Evolutionary conservation across 1,140 invertebrate species (phyloP).

Genomic region (Drosophila funebris): DNA sequence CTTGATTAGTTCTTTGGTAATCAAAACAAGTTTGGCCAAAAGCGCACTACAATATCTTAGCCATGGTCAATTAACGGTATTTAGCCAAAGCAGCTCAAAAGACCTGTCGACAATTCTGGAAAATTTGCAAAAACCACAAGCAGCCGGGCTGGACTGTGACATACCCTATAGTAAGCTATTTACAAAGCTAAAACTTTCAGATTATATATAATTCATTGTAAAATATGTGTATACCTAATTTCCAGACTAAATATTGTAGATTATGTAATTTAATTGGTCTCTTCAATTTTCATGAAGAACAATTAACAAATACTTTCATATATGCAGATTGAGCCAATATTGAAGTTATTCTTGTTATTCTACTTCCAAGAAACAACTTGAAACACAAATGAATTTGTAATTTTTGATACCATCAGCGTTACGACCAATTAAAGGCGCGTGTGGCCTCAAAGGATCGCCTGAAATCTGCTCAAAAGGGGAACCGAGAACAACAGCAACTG

Average conservation of each 20-base stretch:
- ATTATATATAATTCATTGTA: no score
- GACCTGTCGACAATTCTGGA: background rate
- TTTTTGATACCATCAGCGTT: constrained; percentile 44
- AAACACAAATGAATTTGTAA: constrained; percentile 41
- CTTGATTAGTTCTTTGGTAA: constrained; percentile 50
- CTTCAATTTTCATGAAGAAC: no score
- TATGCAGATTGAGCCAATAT: no score
- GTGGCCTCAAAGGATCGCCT: constrained; percentile 10
- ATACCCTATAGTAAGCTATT: background rate
- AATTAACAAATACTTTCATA: no score
- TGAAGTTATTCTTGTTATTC: no score
- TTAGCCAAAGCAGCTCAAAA: constrained; percentile 48
- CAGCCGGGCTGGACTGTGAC: background rate
- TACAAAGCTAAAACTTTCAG: background rate
- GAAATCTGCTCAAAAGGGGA: background rate
- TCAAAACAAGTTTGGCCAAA: constrained; percentile 55
- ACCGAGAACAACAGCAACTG: constrained; percentile 1
- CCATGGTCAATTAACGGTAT: constrained; percentile 57
- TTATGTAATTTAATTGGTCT: no score
- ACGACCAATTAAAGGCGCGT: constrained; percentile 60
- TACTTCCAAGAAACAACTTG: constrained; percentile 19
- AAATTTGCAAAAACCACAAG: background rate
- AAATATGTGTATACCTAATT: no score
- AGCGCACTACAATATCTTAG: constrained; percentile 14
- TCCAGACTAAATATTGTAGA: no score